phyloP scores from a whole-genome alignment of 2,888 invertebrate species.

The Rhagonycha fulva region DNA sequence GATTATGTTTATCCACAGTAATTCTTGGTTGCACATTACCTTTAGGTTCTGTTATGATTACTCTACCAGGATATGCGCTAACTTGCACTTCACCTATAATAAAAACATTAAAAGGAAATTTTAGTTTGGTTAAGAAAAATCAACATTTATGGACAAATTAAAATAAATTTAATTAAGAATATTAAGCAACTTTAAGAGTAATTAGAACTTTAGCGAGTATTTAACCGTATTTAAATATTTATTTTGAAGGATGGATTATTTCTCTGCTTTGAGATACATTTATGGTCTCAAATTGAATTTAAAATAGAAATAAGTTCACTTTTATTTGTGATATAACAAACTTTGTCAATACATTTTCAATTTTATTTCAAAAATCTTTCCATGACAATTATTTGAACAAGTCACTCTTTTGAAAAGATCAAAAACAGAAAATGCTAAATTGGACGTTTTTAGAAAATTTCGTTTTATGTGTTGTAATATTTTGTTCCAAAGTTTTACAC shows the following conservation, averaged over 20 bases:
- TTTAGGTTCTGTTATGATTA: constrained; percentile 76
- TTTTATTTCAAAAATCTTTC: background rate
- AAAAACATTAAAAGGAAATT: background rate
- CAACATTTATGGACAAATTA: background rate
- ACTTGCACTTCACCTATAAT: constrained; percentile 60
- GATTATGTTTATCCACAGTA: constrained; percentile 71
- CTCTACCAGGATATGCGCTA: constrained; percentile 65
- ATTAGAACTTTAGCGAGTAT: background rate
- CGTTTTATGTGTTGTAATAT: too few species aligned
- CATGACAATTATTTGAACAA: background rate
- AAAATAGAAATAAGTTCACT: background rate
- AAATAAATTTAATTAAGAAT: background rate
- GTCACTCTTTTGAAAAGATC: background rate
- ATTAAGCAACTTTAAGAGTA: background rate
- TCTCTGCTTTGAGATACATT: background rate
- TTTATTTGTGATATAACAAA: background rate
- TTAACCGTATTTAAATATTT: background rate
- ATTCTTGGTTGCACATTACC: constrained; percentile 76
- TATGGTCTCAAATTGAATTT: background rate
- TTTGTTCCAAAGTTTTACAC: too few species aligned
- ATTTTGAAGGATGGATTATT: background rate
- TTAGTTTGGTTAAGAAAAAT: too few species aligned
- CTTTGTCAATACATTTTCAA: background rate
- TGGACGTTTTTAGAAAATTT: too few species aligned
- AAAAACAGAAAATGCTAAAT: background rate